Evolutionary conservation across 1,140 invertebrate species (phyloP), one percentile per base, ranked within the genome.

Genomic region (Amphibalanus amphitrite): DNA sequence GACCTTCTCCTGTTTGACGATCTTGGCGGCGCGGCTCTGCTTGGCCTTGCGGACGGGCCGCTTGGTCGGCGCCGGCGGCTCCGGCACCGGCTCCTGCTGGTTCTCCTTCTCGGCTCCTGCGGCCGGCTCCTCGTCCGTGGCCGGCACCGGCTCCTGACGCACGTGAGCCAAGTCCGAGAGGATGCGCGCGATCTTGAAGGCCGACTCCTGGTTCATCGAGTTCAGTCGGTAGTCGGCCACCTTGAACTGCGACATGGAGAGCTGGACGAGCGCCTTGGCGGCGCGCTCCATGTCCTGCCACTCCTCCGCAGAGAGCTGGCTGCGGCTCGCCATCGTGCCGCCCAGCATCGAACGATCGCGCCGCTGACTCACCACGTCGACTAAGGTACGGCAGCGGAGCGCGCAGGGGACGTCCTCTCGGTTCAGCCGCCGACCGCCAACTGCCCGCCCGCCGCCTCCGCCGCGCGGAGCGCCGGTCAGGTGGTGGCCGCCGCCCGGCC

Each of bases 121-220:
- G 59, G 72, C 69, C 29, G 71, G 72, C 40, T 69, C 29, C 26
- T 59, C 69, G 28, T 71, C 65, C 70, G 67, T 64, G 59, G 30
- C 68, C 20, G 78, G 79, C 47, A 80, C 82, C 17, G 81, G 81
- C 74, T 85, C 83, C 74, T 85, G 84, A 74, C 83, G 82, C 71
- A 83, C 82, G 71, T 81, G 78, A 28, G 81, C 83, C 47, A 86
- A 77, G 77, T 86, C 85, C 23, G 85, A 83, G 33, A 87, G 78
- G 72, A 87, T 86, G 64, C 85, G 77, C 25, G 84, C 84, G 26
- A 86, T 83, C 81, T 67, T 67, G 65, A 67, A 67, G 23, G 65
- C 65, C 0, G 65, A 28, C 28, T 67, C n/a, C 26, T 65, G 64
- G 26, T 65, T 65, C 23, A 65, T 65, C 23, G 23, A n/a, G 64